Percentiles rank a stretch among this genome's conserved stretches.
phyloP scores from a whole-genome alignment of 37 sponge, comb jelly and placozoan species.

The Bolinopsis microptera region DNA sequence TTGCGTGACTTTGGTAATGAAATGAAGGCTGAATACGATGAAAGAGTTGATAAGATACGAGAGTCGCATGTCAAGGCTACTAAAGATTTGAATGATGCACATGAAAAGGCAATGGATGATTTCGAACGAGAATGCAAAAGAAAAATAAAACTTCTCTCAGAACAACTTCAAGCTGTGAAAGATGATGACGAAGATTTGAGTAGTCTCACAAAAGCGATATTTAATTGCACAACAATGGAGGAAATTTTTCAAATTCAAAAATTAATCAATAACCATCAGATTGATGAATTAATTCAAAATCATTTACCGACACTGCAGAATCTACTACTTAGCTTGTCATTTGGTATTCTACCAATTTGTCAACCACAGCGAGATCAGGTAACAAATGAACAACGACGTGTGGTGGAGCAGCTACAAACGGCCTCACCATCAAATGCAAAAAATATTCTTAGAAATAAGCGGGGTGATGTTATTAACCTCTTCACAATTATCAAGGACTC shows the following conservation, averaged over 20 bases:
- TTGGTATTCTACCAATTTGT: slow-evolving; percentile 40
- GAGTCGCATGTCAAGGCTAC: background rate
- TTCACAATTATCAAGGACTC: slow-evolving; percentile 43
- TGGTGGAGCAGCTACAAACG: background rate
- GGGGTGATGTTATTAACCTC: background rate
- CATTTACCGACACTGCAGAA: slow-evolving; percentile 10
- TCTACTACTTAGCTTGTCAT: background rate
- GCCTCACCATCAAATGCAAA: background rate
- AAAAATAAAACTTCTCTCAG: background rate
- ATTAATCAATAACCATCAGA: slow-evolving; percentile 1
- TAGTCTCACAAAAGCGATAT: background rate
- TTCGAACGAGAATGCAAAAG: background rate
- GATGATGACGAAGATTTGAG: background rate
- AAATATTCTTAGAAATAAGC: background rate
- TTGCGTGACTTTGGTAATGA: background rate
- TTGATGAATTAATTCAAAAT: background rate
- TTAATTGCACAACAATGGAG: slow-evolving; percentile 16
- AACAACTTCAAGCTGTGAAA: background rate
- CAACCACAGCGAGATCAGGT: slow-evolving; percentile 32
- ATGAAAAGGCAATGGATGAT: background rate
- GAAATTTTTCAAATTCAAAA: slow-evolving; percentile 35
- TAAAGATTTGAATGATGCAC: background rate
- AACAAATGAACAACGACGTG: background rate
- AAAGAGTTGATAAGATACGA: background rate
- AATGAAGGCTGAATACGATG: background rate